Evolutionary conservation across 2,888 invertebrate genomes (phyloP), one percentile per base, ranked within the genome.

Genomic region (Rugalucina vietnamica): DNA sequence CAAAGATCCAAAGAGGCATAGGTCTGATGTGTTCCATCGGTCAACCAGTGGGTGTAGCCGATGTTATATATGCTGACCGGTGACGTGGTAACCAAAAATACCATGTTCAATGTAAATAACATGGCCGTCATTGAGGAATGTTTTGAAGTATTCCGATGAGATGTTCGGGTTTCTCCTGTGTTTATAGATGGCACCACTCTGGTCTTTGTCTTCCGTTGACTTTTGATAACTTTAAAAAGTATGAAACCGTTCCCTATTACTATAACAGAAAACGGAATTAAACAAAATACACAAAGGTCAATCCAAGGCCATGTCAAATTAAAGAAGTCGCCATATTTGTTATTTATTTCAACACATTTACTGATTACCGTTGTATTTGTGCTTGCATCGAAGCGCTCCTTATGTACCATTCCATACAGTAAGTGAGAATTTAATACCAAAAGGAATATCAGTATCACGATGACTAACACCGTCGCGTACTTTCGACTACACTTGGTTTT

Each of bases 231-330:
- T 80, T 89, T 90, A 10, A 87, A 73, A 8, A 92, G 81, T 72
- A 93, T 93, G 50, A 89, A 87, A 12, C 86, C 37, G 84, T 93
- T 93, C 8, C 91, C 92, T 36, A 88, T 69, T 18, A 92, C 79
- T 34, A 93, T 86, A 24, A 93, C 79, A 34, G 84, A 12, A 29
- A 91, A 91, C 0, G 93, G 93, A 24, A 93, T 74, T 14, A 91
- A 69, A 71, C 90, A 90, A 81, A 90, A 92, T 12, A 90, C 81
- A 57, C 88, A 84, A n/a, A 92, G 82, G 85, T 93, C 93, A 34
- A 93, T 89, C 91, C 92, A 93, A 10, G 92, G 90, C 92, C 93
- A 93, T n/a, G 86, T 70, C 3, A 82, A 34, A 14, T 29, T 37
- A 34, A 81, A 76, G 80, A 92, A 93, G 3, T 77, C 0, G 0